Base-by-base conservation (phyloP, 30 jellyfish, hydroid and myxozoan genomes). In the Pseudorhiza aurosa region DNA sequence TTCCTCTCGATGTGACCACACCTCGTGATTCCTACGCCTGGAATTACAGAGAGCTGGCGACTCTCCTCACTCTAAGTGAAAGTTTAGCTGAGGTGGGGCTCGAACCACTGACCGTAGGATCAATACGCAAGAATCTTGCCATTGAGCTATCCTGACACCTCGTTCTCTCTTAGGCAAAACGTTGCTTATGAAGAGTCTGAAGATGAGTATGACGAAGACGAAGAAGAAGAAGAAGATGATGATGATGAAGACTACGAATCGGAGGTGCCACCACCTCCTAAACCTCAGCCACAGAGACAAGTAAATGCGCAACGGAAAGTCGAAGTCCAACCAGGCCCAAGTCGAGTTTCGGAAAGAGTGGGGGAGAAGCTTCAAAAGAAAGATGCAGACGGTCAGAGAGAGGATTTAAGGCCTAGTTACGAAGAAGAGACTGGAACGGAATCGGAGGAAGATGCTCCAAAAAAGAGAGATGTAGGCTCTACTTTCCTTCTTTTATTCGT, bases 301-400 rank as follows among this genome's bases (percentile, higher is more conserved):
- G 84, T 70, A 10, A 45, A 82, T 1, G 90, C 82, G 1, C 80
- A 62, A 35, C 45, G 72, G 68, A 42, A 47, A 36, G 90, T 77
- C n/a, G 82, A 39, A 31, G 82, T 77, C 24, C 90, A 77, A 24
- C 90, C 90, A 1, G 90, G 90, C 22, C 90, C 90, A 12, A 77
- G 65, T 40, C 81, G 90, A 30, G 74, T 40, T 30, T 30, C 71
- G 72, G 31, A 14, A 12, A 60, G 69, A 62, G 30, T 45, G 25
- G 68, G 65, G 26, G 90, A 70, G 32, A 19, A 77, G 73, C 67
- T 62, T 47, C 90, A 77, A 27, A 60, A 46, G 45, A 6, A 73
- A 26, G 55, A 62, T 51, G 70, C 36, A 33, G 85, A 57, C 18
- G 35, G 65, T 5, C 60, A 60, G n/a, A 42, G 58, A 33, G 31